These are phyloP conservation scores for Oryzias melastigma DNA, from an alignment of 2,113 vertebrate genomes.

Conservation along the genomic window DNA sequence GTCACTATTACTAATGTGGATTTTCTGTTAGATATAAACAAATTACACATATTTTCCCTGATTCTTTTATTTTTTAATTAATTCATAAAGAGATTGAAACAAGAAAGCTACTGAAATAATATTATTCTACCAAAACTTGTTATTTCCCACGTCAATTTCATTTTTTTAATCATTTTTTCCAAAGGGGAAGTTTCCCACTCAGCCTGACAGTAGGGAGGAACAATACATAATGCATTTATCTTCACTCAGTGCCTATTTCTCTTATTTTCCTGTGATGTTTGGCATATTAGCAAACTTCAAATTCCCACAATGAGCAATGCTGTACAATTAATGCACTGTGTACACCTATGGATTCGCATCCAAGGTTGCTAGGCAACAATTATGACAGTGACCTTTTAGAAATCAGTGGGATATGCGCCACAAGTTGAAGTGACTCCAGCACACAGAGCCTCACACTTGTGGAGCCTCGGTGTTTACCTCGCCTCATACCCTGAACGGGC, in stretches of 20 bases:
- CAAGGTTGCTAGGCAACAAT: constrained; percentile 82
- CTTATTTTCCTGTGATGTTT: constrained; percentile 21
- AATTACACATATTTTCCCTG: no score
- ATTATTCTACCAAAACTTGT: no score
- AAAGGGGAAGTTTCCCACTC: background rate
- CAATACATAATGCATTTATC: background rate
- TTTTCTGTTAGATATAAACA: no score
- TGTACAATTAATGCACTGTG: constrained; percentile 34
- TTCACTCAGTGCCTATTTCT: background rate
- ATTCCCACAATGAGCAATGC: constrained; percentile 2
- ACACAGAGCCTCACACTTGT: constrained; percentile 43
- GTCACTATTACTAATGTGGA: no score
- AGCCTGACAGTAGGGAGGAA: no score
- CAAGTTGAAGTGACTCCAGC: constrained; percentile 51
- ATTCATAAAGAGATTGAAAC: background rate
- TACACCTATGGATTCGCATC: constrained; percentile 58
- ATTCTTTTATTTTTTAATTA: no score
- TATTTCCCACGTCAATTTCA: background rate
- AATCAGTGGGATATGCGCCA: constrained; percentile 70
- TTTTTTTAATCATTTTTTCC: background rate
- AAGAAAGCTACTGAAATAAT: background rate
- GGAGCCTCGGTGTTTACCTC: constrained; percentile 45
- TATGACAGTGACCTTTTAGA: constrained; percentile 83
- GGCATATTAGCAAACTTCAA: constrained; percentile 6
- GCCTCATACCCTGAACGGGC: constrained; percentile 25